Conservation (phyloP, 2,888 invertebrate species). For the Diarsia rubi region DNA sequence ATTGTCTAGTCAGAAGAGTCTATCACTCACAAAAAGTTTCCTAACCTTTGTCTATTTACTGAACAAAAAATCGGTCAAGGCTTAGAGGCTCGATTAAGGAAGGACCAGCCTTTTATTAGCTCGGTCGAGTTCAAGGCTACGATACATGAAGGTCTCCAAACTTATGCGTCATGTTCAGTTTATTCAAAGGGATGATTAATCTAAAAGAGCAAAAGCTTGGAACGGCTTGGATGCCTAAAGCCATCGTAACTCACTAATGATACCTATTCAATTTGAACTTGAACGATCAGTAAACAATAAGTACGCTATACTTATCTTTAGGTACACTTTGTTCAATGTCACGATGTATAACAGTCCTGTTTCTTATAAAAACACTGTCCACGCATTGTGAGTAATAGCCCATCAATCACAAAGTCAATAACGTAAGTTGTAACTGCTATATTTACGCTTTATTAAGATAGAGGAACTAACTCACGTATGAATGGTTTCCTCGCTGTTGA, state of each 20-base stretch:
- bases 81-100: slow-evolving; percentile 32
- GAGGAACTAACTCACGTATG: slow-evolving; percentile 92
- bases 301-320: slow-evolving; percentile 26
- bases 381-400: slow-evolving; percentile 40
- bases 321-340: slow-evolving; percentile 37
- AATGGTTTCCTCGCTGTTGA: slow-evolving; percentile 94
- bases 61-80: slow-evolving; percentile 44
- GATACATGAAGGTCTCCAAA: neutral
- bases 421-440: slow-evolving; percentile 38
- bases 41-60: slow-evolving; percentile 33
- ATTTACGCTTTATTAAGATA: slow-evolving; percentile 41
- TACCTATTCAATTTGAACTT: slow-evolving; percentile 51
- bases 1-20: slow-evolving; percentile 1
- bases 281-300: slow-evolving; percentile 46
- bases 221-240: slow-evolving; percentile 2
- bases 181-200: slow-evolving; percentile 26
- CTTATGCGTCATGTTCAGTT: slow-evolving; percentile 25
- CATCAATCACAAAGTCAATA: slow-evolving; percentile 44
- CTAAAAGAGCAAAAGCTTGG: slow-evolving; percentile 1
- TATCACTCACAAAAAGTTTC: slow-evolving; percentile 30
- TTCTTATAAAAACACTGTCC: slow-evolving; percentile 45
- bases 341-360: slow-evolving; percentile 34
- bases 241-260: slow-evolving; percentile 16
- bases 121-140: slow-evolving; percentile 33
- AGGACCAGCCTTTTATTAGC: slow-evolving; percentile 13